Percentiles rank a stretch among this genome's conserved stretches.
Evolutionary conservation across 1,140 invertebrate species (phyloP).

Genomic region (Drosophila micromelanica): DNA sequence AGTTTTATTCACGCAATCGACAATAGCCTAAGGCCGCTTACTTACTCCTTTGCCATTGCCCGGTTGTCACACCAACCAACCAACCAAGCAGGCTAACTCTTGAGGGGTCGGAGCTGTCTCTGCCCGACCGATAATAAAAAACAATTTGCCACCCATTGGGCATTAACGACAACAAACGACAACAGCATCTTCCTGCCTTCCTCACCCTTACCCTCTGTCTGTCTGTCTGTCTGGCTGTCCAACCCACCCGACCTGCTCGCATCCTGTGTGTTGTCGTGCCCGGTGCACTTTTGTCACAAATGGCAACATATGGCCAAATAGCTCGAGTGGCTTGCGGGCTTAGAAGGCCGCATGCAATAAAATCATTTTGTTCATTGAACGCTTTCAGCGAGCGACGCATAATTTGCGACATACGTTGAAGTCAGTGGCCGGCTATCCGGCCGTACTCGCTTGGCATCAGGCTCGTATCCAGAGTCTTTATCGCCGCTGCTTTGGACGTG

Average conservation of each 20-base stretch:
- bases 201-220: conserved; percentile 2
- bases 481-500: background rate
- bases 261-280: conserved; percentile 41
- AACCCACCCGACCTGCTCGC: conserved; percentile 14
- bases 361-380: conserved; percentile 81
- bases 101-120: conserved; percentile 37
- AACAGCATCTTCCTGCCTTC: conserved; percentile 46
- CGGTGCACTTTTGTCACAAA: conserved; percentile 77
- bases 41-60: conserved; percentile 70
- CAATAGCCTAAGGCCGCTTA: conserved; percentile 32
- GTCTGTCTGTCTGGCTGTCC: conserved; percentile 11
- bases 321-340: conserved; percentile 57
- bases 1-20: conserved; percentile 83
- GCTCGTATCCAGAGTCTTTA: background rate
- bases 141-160: conserved; percentile 84
- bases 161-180: conserved; percentile 82
- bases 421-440: conserved; percentile 55
- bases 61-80: conserved; percentile 20
- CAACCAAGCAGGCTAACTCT: no score
- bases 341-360: conserved; percentile 67
- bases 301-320: conserved; percentile 77
- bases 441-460: background rate
- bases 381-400: conserved; percentile 65
- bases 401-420: conserved; percentile 80
- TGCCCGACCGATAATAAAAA: conserved; percentile 77